Evolutionary conservation across 2,797 vertebrate genomes (phyloP).

Genomic region (Caiman crocodilus): DNA sequence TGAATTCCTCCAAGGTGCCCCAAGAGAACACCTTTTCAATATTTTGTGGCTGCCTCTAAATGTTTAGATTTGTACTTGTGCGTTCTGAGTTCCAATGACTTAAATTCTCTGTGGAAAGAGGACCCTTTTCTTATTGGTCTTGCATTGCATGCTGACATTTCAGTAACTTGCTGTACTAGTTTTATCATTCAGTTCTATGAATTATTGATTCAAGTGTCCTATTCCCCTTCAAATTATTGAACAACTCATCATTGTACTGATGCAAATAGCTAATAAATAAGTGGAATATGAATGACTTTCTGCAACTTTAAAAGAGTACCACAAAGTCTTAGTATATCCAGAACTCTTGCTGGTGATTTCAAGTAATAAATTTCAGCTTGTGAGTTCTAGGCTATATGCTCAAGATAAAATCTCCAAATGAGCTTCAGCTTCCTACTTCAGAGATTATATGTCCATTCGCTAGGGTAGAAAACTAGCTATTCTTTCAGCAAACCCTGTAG

Average conservation of each 20-base stretch:
- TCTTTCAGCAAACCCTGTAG: background rate
- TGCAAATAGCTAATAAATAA: constrained; percentile 53
- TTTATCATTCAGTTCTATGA: constrained; percentile 58
- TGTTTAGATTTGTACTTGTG: constrained; percentile 57
- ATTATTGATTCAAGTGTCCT: constrained; percentile 59
- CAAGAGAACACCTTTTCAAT: constrained; percentile 46
- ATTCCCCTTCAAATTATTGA: constrained; percentile 25
- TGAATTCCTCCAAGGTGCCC: constrained; percentile 28
- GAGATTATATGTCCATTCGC: background rate
- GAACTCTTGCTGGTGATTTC: background rate
- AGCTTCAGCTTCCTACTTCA: constrained; percentile 6
- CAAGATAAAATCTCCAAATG: constrained; percentile 12
- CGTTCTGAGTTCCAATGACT: constrained; percentile 65
- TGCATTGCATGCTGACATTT: constrained; percentile 49
- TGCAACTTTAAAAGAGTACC: constrained; percentile 33
- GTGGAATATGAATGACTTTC: constrained; percentile 37
- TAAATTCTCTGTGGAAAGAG: constrained; percentile 46
- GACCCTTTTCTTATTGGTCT: constrained; percentile 34
- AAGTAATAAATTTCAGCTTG: constrained; percentile 30
- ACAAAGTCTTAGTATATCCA: constrained; percentile 22
- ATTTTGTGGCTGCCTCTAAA: constrained; percentile 56
- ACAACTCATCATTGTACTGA: constrained; percentile 18
- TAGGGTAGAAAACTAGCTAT: background rate
- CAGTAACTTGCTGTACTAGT: constrained; percentile 37
- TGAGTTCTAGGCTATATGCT: constrained; percentile 11